Evolutionary conservation across 2,888 invertebrate species (phyloP), one percentile per base, ranked within the genome.

Genomic region (Candidula unifasciata): DNA sequence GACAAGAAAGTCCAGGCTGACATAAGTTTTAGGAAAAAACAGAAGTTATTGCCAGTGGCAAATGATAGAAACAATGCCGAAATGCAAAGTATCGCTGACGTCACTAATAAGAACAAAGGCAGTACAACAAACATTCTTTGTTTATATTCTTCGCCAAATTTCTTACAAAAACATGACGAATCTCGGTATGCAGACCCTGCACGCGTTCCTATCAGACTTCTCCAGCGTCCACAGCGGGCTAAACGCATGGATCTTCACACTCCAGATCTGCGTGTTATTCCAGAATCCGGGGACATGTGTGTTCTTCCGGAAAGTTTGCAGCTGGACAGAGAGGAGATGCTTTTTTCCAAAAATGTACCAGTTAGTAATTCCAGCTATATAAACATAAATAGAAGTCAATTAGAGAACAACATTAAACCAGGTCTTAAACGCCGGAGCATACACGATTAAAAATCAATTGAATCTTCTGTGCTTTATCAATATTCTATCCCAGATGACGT

Each of bases 211-310:
- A 5, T 52, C 10, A 27, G 30, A 74, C 54, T 54, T 74, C 44
- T 54, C 16, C 10, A 54, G 54, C 54, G 74, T 30, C 54, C 74
- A 30, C 30, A 16, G 3, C 74, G 74, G 2, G 74, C 54, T 54
- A 54, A 74, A 52, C 74, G 74, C 13, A 54, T 74, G 74, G 27
- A 74, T 27, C 54, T 74, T 21, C 74, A 54, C 44, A 30, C 52
- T 30, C 74, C 74, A 21, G 74, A 74, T 3, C 30, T 74, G n/a
- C 2, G 18, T 10, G 74, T 54, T 27, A 74, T 74, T 54, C 74
- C 74, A 54, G 74, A 74, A 54, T 18, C 30, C 54, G 74, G 52
- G 3, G 54, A 30, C 27, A 74, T 16, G 18, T 74, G 52, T 6
- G 10, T 18, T 10, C 16, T 27, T 30, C 54, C 52, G 3, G 74